phyloP scores from a whole-genome alignment of 1,140 invertebrate species.

The Drosophila quadrilineata region DNA sequence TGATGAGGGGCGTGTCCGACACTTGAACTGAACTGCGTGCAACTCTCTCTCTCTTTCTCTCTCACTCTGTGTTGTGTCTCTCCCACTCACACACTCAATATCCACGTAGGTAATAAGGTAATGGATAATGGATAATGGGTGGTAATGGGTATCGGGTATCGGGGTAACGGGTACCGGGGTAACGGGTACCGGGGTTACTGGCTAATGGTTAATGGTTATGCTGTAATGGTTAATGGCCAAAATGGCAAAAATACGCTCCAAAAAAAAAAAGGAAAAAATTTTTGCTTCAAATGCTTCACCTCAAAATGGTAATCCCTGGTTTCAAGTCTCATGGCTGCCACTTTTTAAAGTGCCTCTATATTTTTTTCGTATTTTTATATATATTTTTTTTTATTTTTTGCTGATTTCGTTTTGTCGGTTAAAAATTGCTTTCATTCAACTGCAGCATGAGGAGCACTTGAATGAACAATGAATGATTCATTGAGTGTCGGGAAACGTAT shows the following conservation, averaged over 20 bases:
- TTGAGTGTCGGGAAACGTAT: no score
- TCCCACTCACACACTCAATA: no score
- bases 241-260: no score
- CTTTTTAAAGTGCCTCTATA: conserved; percentile 37
- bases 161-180: neutral
- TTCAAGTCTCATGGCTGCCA: conserved; percentile 29
- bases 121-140: conserved; percentile 16
- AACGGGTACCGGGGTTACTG: conserved; percentile 3
- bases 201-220: conserved; percentile 19
- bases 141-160: neutral
- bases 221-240: conserved; percentile 29
- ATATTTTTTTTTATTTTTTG: neutral
- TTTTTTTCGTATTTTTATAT: neutral
- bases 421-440: conserved; percentile 24
- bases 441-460: conserved; percentile 6
- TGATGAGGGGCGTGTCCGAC: conserved; percentile 35
- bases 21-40: conserved; percentile 40
- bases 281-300: no score
- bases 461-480: neutral
- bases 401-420: neutral
- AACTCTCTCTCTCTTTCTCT: no score
- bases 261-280: no score
- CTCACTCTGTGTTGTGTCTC: no score
- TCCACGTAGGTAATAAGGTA: conserved; percentile 36
- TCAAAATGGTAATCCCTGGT: conserved; percentile 3